phyloP scores from a whole-genome alignment of 2,113 vertebrate species.

The Mobula birostris region DNA sequence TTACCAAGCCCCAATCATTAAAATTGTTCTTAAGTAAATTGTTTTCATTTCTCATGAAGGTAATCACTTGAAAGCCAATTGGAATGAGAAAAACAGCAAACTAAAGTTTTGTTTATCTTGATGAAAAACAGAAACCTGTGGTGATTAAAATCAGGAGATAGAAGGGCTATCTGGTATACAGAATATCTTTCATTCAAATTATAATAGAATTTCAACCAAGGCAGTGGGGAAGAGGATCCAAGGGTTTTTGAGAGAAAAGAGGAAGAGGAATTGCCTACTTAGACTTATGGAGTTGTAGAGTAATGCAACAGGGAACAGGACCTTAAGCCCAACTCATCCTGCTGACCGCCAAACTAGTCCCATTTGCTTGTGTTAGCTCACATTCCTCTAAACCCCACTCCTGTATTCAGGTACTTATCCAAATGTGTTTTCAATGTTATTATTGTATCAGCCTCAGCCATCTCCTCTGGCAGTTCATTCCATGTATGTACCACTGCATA shows the following conservation, averaged over 20 bases:
- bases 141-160: background rate
- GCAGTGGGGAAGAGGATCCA: background rate
- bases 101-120: no score
- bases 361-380: no score
- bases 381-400: no score
- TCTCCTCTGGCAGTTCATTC: no score
- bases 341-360: no score
- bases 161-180: background rate
- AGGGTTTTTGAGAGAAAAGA: no score
- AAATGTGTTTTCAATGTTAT: no score
- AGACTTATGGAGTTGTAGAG: no score
- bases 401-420: no score
- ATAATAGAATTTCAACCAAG: background rate
- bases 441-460: no score
- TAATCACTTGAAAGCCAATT: background rate
- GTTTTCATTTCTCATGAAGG: constrained; percentile 5
- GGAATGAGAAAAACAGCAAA: background rate
- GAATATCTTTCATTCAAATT: background rate
- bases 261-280: background rate
- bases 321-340: no score
- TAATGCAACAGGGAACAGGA: background rate
- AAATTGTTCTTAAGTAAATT: background rate
- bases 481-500: no score
- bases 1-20: constrained; percentile 2
- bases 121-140: background rate